Evolutionary conservation across 2,888 invertebrate genomes (phyloP).

Genomic region (Scrobipalpa costella): DNA sequence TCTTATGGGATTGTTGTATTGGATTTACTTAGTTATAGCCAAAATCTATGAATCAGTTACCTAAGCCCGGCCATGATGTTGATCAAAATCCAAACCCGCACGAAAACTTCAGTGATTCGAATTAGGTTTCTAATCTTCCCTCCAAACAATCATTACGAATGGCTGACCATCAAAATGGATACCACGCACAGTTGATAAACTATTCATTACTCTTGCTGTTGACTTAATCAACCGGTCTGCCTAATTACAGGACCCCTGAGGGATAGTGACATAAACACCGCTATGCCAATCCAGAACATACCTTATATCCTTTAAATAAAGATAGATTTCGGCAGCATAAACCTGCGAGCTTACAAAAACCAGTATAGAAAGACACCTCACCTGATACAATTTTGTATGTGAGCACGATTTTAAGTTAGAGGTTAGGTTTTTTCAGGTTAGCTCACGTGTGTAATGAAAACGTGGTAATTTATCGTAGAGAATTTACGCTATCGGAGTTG

Average conservation of each 20-base stretch:
- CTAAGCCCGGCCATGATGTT: too few relatives aligned
- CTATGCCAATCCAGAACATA: background rate
- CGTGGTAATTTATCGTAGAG: slow-evolving; percentile 21
- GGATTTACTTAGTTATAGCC: too few relatives aligned
- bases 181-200: background rate
- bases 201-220: slow-evolving; percentile 16
- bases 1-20: too few relatives aligned
- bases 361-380: background rate
- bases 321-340: background rate
- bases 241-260: slow-evolving; percentile 14
- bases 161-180: background rate
- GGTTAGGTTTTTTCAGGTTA: background rate
- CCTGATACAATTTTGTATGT: background rate
- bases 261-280: slow-evolving; percentile 12
- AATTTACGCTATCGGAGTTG: slow-evolving; percentile 17
- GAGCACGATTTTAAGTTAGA: background rate
- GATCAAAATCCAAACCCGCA: too few relatives aligned
- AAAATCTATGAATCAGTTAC: too few relatives aligned
- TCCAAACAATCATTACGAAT: background rate
- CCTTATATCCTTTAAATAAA: background rate
- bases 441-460: slow-evolving; percentile 3
- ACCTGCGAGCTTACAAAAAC: background rate
- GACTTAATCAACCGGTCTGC: slow-evolving; percentile 14
- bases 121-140: background rate
- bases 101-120: too few relatives aligned